phyloP scores from a whole-genome alignment of 2,797 vertebrate species.

The Siniperca scherzeri region DNA sequence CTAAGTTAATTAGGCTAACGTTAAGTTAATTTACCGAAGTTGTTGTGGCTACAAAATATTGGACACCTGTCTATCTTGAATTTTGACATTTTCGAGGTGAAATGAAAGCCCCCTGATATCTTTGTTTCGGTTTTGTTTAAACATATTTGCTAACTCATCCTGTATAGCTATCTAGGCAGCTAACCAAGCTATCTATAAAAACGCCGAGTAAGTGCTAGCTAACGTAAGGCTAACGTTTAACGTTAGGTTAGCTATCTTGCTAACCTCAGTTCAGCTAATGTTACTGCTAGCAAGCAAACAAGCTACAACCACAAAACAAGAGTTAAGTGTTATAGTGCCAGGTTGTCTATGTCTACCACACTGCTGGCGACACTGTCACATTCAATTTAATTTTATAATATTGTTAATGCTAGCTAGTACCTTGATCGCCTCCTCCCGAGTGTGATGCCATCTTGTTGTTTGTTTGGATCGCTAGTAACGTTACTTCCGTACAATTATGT shows the following conservation, averaged over 20 bases:
- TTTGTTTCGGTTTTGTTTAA: constrained; percentile 8
- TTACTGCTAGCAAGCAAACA: not conserved
- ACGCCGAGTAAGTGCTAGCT: constrained; percentile 17
- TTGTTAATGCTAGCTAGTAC: constrained; percentile 49
- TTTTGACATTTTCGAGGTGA: not conserved
- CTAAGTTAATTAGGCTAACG: constrained; percentile 7
- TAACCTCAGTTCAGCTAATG: constrained; percentile 32
- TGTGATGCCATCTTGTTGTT: constrained; percentile 84
- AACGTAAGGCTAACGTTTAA: constrained; percentile 37
- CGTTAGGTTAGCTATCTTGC: constrained; percentile 42
- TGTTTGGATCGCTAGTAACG: constrained; percentile 19
- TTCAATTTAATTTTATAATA: not conserved
- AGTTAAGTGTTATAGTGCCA: not conserved
- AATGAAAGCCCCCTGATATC: accelerated
- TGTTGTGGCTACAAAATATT: not conserved
- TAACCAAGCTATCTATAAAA: not conserved
- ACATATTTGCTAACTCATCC: constrained; percentile 32
- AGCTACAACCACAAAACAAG: not conserved
- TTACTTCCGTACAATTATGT: constrained; percentile 72
- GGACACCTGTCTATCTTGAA: not conserved
- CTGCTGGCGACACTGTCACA: constrained; percentile 21
- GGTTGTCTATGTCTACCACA: not conserved
- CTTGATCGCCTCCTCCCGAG: constrained; percentile 75
- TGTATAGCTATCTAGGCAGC: not conserved
- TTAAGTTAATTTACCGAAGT: not conserved